Evolutionary conservation across 1,140 invertebrate species (phyloP).

Genomic region (Drosophila kohkoa): DNA sequence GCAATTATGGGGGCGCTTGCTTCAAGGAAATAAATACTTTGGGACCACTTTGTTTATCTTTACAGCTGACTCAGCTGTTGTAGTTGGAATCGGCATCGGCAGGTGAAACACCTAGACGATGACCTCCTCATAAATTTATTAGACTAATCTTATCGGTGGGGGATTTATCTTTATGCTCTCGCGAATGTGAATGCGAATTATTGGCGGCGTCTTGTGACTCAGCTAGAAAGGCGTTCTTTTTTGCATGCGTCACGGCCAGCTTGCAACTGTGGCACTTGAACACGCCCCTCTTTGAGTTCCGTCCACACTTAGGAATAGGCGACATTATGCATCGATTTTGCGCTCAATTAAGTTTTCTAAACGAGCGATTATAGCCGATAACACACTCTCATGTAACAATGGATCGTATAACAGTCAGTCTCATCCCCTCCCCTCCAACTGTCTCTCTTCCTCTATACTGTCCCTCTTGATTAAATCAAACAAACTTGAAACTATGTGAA

Average conservation of each 20-base stretch:
- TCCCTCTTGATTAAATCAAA: slow-evolving; percentile 61
- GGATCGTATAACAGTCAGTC: slow-evolving; percentile 11
- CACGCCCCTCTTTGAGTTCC: slow-evolving; percentile 36
- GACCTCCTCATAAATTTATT: slow-evolving; percentile 15
- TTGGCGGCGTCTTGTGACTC: slow-evolving; percentile 47
- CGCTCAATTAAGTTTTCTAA: slow-evolving; percentile 74
- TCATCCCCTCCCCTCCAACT: not conserved
- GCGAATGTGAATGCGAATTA: not conserved
- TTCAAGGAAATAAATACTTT: slow-evolving; percentile 14
- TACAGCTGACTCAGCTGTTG: slow-evolving; percentile 2
- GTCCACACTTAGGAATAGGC: not conserved
- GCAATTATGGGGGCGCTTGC: slow-evolving; percentile 13
- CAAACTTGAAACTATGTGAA: slow-evolving; percentile 57
- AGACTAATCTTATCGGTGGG: slow-evolving; percentile 3
- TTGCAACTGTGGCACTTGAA: slow-evolving; percentile 39
- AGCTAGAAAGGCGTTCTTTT: slow-evolving; percentile 5
- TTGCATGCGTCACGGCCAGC: slow-evolving; percentile 15
- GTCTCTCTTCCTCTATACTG: not conserved
- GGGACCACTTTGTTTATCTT: slow-evolving; percentile 11
- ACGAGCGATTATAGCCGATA: slow-evolving; percentile 55
- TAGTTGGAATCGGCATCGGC: not conserved
- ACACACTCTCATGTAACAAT: slow-evolving; percentile 24
- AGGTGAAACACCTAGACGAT: slow-evolving; percentile 8
- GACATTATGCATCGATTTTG: slow-evolving; percentile 64
- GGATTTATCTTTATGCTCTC: slow-evolving; percentile 43